These are phyloP conservation scores for Casuarius casuarius DNA, from an alignment of 2,113 vertebrate species.

Conservation along the genomic window DNA sequence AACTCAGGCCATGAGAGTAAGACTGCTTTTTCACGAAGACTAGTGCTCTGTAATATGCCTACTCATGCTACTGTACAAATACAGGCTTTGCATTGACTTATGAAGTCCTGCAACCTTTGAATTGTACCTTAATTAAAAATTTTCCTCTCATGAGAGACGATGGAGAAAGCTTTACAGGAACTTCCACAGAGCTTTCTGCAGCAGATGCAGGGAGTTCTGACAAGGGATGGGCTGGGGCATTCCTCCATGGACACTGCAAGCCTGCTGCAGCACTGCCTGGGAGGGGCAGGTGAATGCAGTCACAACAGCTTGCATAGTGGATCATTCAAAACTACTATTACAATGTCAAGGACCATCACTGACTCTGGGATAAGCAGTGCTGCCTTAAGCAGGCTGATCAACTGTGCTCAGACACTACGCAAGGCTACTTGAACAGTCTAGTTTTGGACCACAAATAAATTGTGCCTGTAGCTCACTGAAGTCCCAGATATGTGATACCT, in stretches of 20 bases:
- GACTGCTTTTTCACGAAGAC: background rate
- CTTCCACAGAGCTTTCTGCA: background rate
- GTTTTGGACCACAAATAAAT: background rate
- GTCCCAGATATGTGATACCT: background rate
- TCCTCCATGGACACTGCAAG: fast-evolving
- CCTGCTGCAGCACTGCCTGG: background rate
- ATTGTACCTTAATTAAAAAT: slow-evolving; percentile 32
- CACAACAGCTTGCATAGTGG: too few species aligned
- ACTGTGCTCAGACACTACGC: background rate
- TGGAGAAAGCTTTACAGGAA: background rate
- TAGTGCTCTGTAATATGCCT: background rate
- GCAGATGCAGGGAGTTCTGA: background rate
- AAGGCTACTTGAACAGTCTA: background rate
- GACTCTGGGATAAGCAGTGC: background rate
- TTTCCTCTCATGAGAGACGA: background rate
- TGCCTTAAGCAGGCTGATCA: background rate
- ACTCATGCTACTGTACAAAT: background rate
- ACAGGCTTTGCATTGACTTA: slow-evolving; percentile 18
- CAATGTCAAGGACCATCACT: background rate
- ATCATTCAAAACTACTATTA: background rate
- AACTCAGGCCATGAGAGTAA: background rate
- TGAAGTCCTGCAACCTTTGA: slow-evolving; percentile 1
- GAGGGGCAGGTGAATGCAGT: background rate
- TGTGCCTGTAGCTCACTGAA: background rate
- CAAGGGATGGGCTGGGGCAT: background rate